Evolutionary conservation across 2,113 vertebrate species (phyloP), one percentile per base, ranked within the genome.

Genomic region (Orycteropus afer): DNA sequence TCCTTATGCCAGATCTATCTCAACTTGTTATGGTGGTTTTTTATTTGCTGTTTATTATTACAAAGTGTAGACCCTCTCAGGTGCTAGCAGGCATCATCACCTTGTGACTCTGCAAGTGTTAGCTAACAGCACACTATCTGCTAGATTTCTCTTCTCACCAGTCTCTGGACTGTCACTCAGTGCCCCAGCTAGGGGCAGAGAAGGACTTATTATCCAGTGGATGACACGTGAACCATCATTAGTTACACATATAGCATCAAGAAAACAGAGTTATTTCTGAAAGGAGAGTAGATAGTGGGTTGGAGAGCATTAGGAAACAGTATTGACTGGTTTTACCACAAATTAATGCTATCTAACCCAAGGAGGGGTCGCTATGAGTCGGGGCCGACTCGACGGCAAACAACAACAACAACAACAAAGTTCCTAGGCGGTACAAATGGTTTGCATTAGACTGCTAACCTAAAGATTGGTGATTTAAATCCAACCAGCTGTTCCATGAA

Each of bases 31-130:
- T 7, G 15, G 7, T 34, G 3, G 0, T 74, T 63, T 79, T 77
- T 42, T 55, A 45, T 83, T n/a, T 65, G 1, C 8, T 80, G 37
- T 51, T 84, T 49, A 88, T 42, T 79, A 9, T 45, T 67, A 25
- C 17, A 79, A 20, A 69, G 74, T 34, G 11, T 2, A 59, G 83
- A 23, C 22, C 2, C 2, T 22, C 29, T 1, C 0, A 34, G 13
- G 17, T 79, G 9, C 15, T 17, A 34, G 29, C 18, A 3, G 22
- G 12, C 42, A 57, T 11, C 4, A 2, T n/a, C n/a, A n/a, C n/a
- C 11, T 7, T 37, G 2, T 1, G 2, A 40, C 13, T 57, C 27
- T 45, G 1, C 3, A 23, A 14, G 13, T 7, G 6, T 14, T 25
- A 32, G 61, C 2, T 86, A 22, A 63, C n/a, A 82, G 22, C 23